Evolutionary conservation across 2,797 vertebrate genomes (phyloP).

Genomic region (Phaenicophaeus curvirostris): DNA sequence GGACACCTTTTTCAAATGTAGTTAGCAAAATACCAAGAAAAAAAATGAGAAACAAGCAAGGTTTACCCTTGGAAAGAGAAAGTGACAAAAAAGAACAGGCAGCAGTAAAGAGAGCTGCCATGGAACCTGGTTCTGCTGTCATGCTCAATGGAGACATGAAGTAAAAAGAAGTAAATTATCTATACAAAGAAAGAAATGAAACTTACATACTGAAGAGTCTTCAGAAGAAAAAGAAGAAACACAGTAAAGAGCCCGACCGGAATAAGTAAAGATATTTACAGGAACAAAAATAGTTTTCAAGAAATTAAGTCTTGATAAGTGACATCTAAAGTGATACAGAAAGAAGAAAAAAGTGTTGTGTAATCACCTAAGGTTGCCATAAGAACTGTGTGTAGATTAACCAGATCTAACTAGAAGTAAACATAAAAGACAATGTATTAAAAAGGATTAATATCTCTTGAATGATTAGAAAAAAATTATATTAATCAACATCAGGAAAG

Average conservation of each 20-base stretch:
- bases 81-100: not conserved
- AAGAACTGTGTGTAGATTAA: not conserved
- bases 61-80: not conserved
- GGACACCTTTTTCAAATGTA: not conserved
- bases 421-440: not conserved
- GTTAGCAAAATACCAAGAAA: too few relatives aligned
- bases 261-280: not conserved
- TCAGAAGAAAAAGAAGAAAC: not conserved
- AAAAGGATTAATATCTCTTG: not conserved
- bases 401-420: not conserved
- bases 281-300: not conserved
- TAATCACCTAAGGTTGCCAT: not conserved
- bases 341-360: not conserved
- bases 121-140: not conserved
- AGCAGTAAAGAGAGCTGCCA: not conserved
- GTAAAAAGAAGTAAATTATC: not conserved
- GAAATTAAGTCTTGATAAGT: not conserved
- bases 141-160: not conserved
- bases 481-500: not conserved
- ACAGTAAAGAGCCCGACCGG: not conserved
- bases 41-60: not conserved
- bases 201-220: not conserved
- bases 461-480: not conserved
- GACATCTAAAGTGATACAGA: not conserved
- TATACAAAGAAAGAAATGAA: not conserved